Evolutionary conservation across 2,797 vertebrate genomes (phyloP).

Genomic region (Alauda arvensis): DNA sequence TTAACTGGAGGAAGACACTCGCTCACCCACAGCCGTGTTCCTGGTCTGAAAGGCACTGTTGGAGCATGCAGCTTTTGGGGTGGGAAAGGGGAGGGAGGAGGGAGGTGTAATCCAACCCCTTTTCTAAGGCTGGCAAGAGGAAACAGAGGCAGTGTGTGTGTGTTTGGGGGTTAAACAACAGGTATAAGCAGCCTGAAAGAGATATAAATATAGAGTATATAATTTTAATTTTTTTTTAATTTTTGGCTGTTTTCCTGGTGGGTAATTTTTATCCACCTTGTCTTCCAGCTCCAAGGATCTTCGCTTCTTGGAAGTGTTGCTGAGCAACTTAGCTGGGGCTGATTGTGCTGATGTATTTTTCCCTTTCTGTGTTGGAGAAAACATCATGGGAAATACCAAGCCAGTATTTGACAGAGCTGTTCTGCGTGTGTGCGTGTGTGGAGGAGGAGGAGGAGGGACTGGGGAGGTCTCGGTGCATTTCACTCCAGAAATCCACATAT

Average conservation of each 20-base stretch:
- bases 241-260: conserved; percentile 3
- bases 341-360: conserved; percentile 26
- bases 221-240: background rate
- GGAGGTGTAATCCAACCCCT: background rate
- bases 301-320: conserved; percentile 33
- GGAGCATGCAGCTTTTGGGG: conserved; percentile 33
- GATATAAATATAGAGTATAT: conserved; percentile 7
- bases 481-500: background rate
- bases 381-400: conserved; percentile 42
- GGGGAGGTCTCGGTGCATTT: background rate
- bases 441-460: background rate
- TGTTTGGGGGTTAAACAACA: background rate
- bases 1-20: conserved; percentile 66
- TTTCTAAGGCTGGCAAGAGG: background rate
- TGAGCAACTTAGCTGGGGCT: conserved; percentile 17
- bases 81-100: background rate
- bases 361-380: conserved; percentile 26
- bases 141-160: background rate
- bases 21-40: conserved; percentile 68
- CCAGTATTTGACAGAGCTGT: conserved; percentile 26
- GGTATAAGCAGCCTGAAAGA: background rate
- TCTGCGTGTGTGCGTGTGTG: accelerated
- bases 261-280: conserved; percentile 5
- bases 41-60: conserved; percentile 72
- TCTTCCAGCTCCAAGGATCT: conserved; percentile 58